These are phyloP conservation scores for Acrocephalus arundinaceus DNA, from an alignment of 2,113 vertebrate species.

Conservation along the genomic window DNA sequence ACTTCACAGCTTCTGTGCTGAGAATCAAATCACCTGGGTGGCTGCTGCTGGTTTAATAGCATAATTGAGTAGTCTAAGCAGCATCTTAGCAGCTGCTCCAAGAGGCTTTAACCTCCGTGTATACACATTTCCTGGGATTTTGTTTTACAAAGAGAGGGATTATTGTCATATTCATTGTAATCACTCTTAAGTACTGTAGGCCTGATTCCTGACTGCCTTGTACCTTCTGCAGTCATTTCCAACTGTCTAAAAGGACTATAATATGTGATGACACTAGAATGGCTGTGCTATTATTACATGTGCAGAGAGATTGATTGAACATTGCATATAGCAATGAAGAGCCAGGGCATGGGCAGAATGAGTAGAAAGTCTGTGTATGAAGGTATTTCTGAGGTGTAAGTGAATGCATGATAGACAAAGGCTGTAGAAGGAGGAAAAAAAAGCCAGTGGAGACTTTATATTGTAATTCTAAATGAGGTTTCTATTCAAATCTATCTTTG, in stretches of 20 bases:
- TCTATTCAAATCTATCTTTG: not conserved
- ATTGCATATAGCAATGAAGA: not conserved
- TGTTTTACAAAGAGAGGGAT: constrained; percentile 58
- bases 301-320: not conserved
- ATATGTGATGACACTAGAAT: not conserved
- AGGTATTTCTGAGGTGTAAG: not conserved
- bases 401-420: not conserved
- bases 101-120: constrained; percentile 49
- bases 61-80: constrained; percentile 42
- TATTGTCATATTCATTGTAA: constrained; percentile 39
- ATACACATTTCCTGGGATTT: constrained; percentile 36
- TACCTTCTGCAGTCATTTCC: not conserved
- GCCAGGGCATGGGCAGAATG: not conserved
- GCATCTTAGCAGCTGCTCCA: constrained; percentile 17
- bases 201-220: not conserved
- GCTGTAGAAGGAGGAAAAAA: not conserved
- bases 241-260: not conserved
- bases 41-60: not conserved
- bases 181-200: constrained; percentile 10
- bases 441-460: not conserved
- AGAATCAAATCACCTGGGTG: not conserved
- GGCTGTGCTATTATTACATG: not conserved
- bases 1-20: not conserved
- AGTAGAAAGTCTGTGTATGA: not conserved
- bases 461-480: not conserved